Percentiles rank a stretch among this genome's conserved stretches.
Conservation (phyloP, 2,888 invertebrate species). For the Spisula solida region DNA sequence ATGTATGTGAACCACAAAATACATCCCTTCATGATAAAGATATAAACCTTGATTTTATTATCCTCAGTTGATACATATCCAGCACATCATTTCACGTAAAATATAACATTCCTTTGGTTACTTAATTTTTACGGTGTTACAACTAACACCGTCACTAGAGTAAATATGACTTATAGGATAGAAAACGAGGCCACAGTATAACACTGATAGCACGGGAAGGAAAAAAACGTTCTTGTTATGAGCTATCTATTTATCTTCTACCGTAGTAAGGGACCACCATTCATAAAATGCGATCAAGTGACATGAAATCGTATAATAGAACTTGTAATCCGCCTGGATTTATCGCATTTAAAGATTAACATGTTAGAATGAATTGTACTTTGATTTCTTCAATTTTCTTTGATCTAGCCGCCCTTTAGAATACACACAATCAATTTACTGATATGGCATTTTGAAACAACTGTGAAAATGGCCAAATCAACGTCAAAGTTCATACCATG, state of each 20-base stretch:
- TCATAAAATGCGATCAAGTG: constrained; percentile 46
- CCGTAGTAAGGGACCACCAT: constrained; percentile 28
- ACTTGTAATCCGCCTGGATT: constrained; percentile 42
- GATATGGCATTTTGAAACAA: constrained; percentile 43
- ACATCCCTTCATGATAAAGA: not conserved
- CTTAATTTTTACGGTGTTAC: constrained; percentile 8
- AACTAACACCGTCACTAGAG: not conserved
- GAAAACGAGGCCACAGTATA: constrained; percentile 2
- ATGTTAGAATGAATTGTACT: constrained; percentile 48
- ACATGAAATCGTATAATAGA: constrained; percentile 19
- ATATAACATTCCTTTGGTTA: not conserved
- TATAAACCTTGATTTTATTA: not conserved
- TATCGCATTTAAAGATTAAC: constrained; percentile 53
- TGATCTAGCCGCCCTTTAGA: constrained; percentile 39
- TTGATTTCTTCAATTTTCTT: constrained; percentile 43
- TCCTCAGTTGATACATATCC: not conserved
- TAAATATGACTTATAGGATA: constrained; percentile 7
- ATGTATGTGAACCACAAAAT: not conserved
- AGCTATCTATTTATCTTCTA: constrained; percentile 1
- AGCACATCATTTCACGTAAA: not conserved
- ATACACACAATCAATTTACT: constrained; percentile 26
- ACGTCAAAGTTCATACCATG: not conserved
- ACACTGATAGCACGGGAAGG: constrained; percentile 10
- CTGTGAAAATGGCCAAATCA: constrained; percentile 26
- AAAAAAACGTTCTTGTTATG: not conserved